Conservation (phyloP, 2,797 vertebrate genomes). For the Schizothorax lantsangensis region DNA sequence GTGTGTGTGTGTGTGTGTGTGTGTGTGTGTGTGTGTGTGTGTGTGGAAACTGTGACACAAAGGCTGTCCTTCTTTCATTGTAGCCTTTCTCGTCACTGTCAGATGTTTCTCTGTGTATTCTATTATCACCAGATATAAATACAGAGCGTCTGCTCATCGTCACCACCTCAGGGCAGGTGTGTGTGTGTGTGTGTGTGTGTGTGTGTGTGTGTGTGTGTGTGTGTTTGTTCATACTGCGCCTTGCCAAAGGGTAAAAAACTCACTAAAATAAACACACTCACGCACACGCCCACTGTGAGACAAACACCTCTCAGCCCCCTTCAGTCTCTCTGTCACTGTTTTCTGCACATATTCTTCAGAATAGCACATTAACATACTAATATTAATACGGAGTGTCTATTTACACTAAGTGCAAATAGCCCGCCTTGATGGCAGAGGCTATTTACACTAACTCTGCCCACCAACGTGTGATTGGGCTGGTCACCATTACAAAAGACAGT, state of each 20-base stretch:
- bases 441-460: no score
- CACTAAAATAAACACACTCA: constrained; percentile 12
- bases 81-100: constrained; percentile 19
- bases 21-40: not conserved
- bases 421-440: no score
- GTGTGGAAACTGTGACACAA: constrained; percentile 36
- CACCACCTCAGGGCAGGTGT: constrained; percentile 25
- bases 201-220: constrained; percentile 39
- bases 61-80: constrained; percentile 4
- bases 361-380: not conserved
- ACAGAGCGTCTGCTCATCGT: constrained; percentile 26
- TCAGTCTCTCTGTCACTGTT: not conserved
- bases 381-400: no score
- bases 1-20: constrained; percentile 5
- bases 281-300: not conserved
- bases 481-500: no score
- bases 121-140: constrained; percentile 36
- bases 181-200: constrained; percentile 30
- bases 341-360: constrained; percentile 5
- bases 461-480: no score
- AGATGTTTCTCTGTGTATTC: constrained; percentile 34
- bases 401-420: no score
- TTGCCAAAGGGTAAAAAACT: constrained; percentile 1
- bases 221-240: not conserved
- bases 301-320: not conserved